Percentiles rank a stretch among this genome's conserved stretches.
Conservation (phyloP, 2,113 vertebrate species). For the Phaethon lepturus region DNA sequence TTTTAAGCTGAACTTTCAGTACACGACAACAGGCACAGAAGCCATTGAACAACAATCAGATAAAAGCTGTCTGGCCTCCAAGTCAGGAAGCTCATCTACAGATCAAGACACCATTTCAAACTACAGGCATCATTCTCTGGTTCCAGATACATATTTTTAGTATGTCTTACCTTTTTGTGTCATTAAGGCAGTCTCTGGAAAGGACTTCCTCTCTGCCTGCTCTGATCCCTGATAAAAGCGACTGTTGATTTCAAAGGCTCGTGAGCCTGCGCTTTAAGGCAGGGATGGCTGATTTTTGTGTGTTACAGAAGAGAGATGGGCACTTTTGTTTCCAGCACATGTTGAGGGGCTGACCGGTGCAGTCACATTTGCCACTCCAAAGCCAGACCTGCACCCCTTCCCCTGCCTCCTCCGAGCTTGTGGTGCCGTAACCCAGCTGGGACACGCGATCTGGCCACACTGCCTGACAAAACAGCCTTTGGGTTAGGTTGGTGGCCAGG, state of each 20-base stretch:
- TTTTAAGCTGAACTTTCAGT: background rate
- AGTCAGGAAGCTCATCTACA: background rate
- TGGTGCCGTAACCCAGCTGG: background rate
- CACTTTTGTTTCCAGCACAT: background rate
- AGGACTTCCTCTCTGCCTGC: background rate
- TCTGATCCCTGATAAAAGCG: background rate
- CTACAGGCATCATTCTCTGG: background rate
- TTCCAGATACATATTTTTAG: background rate
- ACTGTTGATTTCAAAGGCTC: background rate
- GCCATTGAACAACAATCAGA: background rate
- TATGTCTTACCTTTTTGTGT: background rate
- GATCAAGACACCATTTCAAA: background rate
- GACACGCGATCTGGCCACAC: accelerated
- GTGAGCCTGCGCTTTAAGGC: background rate
- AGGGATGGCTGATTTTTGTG: background rate
- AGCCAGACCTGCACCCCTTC: background rate
- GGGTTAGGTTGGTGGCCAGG: background rate
- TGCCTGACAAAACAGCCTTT: background rate
- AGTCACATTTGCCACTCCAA: accelerated
- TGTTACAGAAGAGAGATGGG: background rate
- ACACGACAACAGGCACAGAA: background rate
- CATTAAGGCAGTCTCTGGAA: background rate
- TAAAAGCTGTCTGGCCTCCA: background rate
- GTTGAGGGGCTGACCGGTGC: background rate
- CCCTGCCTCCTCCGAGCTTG: background rate